Evolutionary conservation across 2,113 vertebrate species (phyloP), one percentile per base, ranked within the genome.

Genomic region (Syngnathus scovelli): DNA sequence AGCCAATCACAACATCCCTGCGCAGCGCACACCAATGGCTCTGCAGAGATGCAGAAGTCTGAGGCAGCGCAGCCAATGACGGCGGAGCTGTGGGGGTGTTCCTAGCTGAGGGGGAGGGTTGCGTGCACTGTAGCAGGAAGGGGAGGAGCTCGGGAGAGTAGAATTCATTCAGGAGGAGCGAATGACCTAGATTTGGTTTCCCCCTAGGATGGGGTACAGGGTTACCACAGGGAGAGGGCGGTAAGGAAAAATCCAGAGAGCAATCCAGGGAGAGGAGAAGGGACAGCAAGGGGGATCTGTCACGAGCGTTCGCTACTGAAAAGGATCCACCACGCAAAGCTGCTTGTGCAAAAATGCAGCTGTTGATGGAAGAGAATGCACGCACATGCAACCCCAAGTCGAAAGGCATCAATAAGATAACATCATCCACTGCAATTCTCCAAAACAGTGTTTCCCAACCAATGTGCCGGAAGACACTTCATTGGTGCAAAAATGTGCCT

Each of bases 91-190:
- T 84, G 86, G 81, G 88, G 87, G 87, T 88, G 89, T 89, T 79
- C 85, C 85, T 87, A 70, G 75, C 76, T 79, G 69, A 90, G 80
- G 79, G 61, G 87, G 77, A 88, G 86, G 81, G 76, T 77, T 85
- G 89, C 77, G 54, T 82, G 87, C 77, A 70, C 81, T 86, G 81
- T 85, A 79, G 78, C 69, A n/a, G 78, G 73, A 83, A 88, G 72
- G 71, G 88, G 89, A 81, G 87, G 86, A 84, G 87, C 82, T 70
- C 87, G 78, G 78, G 70, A 60, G 83, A 62, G 80, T 84, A 86
- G 83, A 87, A 91, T 90, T 91, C 91, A 92, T 92, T 92, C 91
- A 92, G 89, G 87, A 91, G 88, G 81, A 90, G 89, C 77, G 79
- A 90, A 81, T 92, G 91, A 92, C 91, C 91, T 90, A 92, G 91